Conservation (phyloP, 2,888 invertebrate species). For the Cosmia trapezina region DNA sequence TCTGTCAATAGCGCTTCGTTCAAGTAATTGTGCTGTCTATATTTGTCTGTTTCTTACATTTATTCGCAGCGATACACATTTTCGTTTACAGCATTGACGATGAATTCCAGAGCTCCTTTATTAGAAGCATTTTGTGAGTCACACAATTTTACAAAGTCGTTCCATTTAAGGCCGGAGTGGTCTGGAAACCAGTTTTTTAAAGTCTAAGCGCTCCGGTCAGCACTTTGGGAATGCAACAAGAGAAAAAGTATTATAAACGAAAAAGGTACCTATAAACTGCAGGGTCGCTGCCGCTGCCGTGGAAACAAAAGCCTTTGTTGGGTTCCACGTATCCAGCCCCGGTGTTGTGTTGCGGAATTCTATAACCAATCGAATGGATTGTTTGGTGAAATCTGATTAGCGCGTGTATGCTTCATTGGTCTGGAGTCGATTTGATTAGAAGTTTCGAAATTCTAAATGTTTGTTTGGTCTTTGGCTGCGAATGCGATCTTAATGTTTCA, state of each 20-base stretch:
- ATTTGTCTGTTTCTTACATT: constrained; percentile 20
- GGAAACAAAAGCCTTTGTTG: constrained; percentile 89
- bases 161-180: constrained; percentile 64
- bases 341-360: constrained; percentile 86
- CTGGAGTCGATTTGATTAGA: constrained; percentile 62
- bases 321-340: constrained; percentile 84
- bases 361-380: constrained; percentile 83
- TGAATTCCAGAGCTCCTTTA: constrained; percentile 43
- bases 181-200: constrained; percentile 80
- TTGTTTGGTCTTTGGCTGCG: constrained; percentile 53
- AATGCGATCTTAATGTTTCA: constrained; percentile 49
- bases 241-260: constrained; percentile 80
- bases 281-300: constrained; percentile 64
- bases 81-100: constrained; percentile 5
- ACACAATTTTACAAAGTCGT: constrained; percentile 70
- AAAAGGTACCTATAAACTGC: constrained; percentile 68
- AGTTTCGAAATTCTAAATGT: constrained; percentile 62
- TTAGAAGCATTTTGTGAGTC: constrained; percentile 62
- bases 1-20: constrained; percentile 38
- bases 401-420: constrained; percentile 69
- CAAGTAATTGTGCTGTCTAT: constrained; percentile 51
- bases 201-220: constrained; percentile 83
- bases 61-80: not conserved
- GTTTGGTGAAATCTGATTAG: constrained; percentile 84
- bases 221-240: constrained; percentile 86